phyloP scores from a whole-genome alignment of 2,797 vertebrate genomes.

The Acanthurus lineatus region DNA sequence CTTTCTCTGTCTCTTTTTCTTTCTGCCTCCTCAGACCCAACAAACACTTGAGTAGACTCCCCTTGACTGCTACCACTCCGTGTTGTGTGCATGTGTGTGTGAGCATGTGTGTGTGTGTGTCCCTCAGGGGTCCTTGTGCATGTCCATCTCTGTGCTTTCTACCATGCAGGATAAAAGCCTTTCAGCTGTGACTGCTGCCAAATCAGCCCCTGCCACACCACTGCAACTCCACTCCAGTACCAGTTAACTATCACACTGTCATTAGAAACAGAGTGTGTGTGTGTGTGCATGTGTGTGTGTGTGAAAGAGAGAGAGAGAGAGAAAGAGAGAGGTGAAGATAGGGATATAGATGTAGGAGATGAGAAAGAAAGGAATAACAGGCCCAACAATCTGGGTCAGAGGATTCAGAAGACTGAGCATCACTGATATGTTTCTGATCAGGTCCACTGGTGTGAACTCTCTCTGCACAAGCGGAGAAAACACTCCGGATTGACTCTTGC shows the following conservation, averaged over 20 bases:
- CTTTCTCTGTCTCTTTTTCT: conserved; percentile 46
- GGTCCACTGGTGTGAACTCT: conserved; percentile 54
- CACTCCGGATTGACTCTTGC: conserved; percentile 9
- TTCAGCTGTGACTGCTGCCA: conserved; percentile 81
- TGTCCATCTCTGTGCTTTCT: conserved; percentile 81
- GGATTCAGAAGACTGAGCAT: conserved; percentile 71
- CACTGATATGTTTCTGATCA: conserved; percentile 76
- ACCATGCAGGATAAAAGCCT: conserved; percentile 82
- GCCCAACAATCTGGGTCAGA: conserved; percentile 73
- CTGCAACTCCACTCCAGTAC: conserved; percentile 74
- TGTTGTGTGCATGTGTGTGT: conserved; percentile 36
- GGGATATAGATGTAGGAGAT: conserved; percentile 48
- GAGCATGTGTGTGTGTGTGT: conserved; percentile 32
- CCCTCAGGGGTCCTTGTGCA: conserved; percentile 71
- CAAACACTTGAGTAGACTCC: conserved; percentile 67
- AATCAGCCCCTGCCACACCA: conserved; percentile 78
- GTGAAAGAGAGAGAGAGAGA: conserved; percentile 11
- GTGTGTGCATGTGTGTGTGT: conserved; percentile 11
- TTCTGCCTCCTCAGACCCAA: conserved; percentile 46
- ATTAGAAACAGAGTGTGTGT: conserved; percentile 60
- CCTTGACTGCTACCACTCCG: conserved; percentile 47
- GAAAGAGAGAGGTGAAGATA: conserved; percentile 4
- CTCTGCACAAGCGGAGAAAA: conserved; percentile 19
- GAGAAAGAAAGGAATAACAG: conserved; percentile 59
- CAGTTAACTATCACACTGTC: conserved; percentile 79